Percentiles rank a stretch among this genome's conserved stretches.
Evolutionary conservation across 2,113 vertebrate genomes (phyloP).

Genomic region (Empidonax traillii): DNA sequence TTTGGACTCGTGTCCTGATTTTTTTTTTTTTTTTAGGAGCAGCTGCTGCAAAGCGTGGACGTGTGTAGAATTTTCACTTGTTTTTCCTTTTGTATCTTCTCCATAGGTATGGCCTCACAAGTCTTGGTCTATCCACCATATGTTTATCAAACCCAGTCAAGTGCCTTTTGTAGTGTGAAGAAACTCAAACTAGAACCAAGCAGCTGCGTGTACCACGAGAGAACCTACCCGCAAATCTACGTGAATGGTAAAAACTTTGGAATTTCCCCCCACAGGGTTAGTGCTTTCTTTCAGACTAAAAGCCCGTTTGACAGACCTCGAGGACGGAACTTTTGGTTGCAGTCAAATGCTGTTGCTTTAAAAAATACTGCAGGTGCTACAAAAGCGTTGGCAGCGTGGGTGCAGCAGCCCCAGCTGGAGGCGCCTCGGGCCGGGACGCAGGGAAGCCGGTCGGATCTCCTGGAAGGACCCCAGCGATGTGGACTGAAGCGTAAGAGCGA

Average conservation of each 20-base stretch:
- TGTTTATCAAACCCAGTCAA: constrained; percentile 99
- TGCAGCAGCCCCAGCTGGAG: constrained; percentile 61
- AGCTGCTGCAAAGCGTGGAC: background rate
- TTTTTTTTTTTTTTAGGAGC: background rate
- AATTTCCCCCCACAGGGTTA: constrained; percentile 84
- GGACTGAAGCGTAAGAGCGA: constrained; percentile 99
- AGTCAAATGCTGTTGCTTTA: constrained; percentile 87
- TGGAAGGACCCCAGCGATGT: constrained; percentile 91
- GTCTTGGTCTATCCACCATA: constrained; percentile 99
- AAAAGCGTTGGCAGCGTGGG: constrained; percentile 76
- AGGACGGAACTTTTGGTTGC: constrained; percentile 84
- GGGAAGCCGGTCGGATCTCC: constrained; percentile 79
- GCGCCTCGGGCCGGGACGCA: constrained; percentile 65
- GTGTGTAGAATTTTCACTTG: background rate
- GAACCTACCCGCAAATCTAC: constrained; percentile 88
- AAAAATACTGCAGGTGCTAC: constrained; percentile 82
- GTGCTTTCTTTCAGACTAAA: constrained; percentile 86
- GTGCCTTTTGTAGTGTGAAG: constrained; percentile 99
- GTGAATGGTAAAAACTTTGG: constrained; percentile 94
- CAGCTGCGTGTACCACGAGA: constrained; percentile 95
- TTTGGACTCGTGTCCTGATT: background rate
- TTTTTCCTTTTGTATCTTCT: constrained; percentile 5
- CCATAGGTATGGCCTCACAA: constrained; percentile 99
- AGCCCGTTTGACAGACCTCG: constrained; percentile 79
- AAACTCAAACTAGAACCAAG: constrained; percentile 99